Conservation (phyloP, 1,140 invertebrate species). For the Amphibalanus amphitrite region DNA sequence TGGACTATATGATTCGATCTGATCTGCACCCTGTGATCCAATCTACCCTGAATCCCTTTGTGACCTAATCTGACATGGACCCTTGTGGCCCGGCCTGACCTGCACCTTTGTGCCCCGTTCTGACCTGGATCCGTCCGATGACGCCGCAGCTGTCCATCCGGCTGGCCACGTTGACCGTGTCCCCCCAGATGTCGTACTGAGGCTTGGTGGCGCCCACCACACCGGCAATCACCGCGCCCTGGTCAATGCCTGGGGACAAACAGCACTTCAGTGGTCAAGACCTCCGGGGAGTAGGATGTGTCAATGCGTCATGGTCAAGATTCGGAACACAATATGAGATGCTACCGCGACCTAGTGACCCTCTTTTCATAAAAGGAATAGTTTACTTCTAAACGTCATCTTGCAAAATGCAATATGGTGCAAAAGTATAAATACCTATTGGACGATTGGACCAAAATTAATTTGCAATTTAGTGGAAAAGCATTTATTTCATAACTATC, state of each 20-base stretch:
- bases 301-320: no score
- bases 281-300: no score
- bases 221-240: conserved; percentile 84
- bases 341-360: no score
- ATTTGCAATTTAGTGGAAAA: no score
- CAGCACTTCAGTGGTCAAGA: no score
- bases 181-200: conserved; percentile 95
- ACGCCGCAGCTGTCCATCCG: conserved; percentile 90
- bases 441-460: no score
- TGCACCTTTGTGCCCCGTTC: not conserved
- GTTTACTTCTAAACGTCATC: no score
- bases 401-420: no score
- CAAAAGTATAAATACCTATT: no score
- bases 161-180: conserved; percentile 87
- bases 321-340: no score
- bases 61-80: not conserved
- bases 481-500: no score
- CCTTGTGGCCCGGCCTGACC: not conserved
- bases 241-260: conserved; percentile 67
- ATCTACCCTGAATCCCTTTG: not conserved
- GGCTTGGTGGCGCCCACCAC: conserved; percentile 93
- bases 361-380: no score
- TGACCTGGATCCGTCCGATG: conserved; percentile 51
- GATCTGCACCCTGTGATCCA: conserved; percentile 16
- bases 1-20: not conserved